Conservation (phyloP, 2,888 invertebrate genomes). For the Ennomos quercinarius region DNA sequence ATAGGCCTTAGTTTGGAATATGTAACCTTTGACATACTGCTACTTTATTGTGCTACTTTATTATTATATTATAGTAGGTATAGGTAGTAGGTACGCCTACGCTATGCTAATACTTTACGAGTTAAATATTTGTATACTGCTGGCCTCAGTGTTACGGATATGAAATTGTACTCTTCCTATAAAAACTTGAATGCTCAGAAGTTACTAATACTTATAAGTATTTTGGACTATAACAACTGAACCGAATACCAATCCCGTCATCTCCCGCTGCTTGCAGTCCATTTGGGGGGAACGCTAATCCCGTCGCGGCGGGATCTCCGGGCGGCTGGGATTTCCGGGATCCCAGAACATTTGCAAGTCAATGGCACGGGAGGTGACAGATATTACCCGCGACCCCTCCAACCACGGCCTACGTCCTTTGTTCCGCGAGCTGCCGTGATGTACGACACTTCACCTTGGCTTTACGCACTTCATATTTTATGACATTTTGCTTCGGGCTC, state of each 20-base stretch:
- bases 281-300: slow-evolving; percentile 28
- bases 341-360: slow-evolving; percentile 42
- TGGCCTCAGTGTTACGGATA: too few relatives aligned
- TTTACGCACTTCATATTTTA: slow-evolving; percentile 35
- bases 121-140: too few relatives aligned
- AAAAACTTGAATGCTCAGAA: too few relatives aligned
- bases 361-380: slow-evolving; percentile 30
- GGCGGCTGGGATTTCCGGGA: slow-evolving; percentile 23
- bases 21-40: too few relatives aligned
- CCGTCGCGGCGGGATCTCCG: slow-evolving; percentile 26
- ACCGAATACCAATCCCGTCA: slow-evolving; percentile 29
- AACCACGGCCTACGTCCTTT: slow-evolving; percentile 26
- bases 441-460: slow-evolving; percentile 34
- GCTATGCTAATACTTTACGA: too few relatives aligned
- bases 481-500: slow-evolving; percentile 7
- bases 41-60: too few relatives aligned
- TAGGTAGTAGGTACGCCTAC: too few relatives aligned
- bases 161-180: too few relatives aligned
- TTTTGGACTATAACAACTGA: background rate
- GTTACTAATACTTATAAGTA: too few relatives aligned
- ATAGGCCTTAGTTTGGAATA: too few relatives aligned
- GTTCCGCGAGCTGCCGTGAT: slow-evolving; percentile 28
- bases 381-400: slow-evolving; percentile 11
- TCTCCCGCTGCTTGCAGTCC: slow-evolving; percentile 35
- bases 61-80: too few relatives aligned